Conservation (phyloP, 2,797 vertebrate genomes). For the Rhinichthys osculus region DNA sequence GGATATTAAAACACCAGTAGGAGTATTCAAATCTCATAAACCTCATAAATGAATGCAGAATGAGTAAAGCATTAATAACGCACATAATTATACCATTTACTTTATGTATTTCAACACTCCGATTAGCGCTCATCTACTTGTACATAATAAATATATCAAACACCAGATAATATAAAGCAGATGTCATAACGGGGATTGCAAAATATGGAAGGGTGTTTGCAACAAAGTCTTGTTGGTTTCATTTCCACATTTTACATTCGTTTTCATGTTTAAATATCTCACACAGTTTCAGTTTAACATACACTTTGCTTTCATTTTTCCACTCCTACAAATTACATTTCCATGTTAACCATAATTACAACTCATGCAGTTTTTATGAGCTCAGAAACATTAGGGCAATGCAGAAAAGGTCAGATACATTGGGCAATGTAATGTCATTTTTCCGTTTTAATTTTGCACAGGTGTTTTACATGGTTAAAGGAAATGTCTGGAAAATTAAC, state of each 20-base stretch:
- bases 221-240: neutral
- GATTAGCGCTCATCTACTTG: neutral
- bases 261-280: neutral
- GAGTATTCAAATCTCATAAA: neutral
- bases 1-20: neutral
- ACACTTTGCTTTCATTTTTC: neutral
- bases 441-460: neutral
- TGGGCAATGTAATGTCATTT: too few species aligned
- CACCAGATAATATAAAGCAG: constrained; percentile 13
- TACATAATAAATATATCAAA: constrained; percentile 20
- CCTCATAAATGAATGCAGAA: constrained; percentile 4
- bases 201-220: neutral
- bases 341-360: neutral
- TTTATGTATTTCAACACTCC: neutral
- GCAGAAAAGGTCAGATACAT: neutral
- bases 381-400: neutral
- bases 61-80: neutral
- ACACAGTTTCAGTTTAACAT: neutral
- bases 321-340: neutral
- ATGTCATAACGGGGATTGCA: neutral
- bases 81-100: neutral
- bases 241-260: neutral
- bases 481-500: too few species aligned
- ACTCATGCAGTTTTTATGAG: neutral
- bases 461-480: too few species aligned